Evolutionary conservation across 2,888 invertebrate species (phyloP), one percentile per base, ranked within the genome.

Genomic region (Caenorhabditis macrosperma): DNA sequence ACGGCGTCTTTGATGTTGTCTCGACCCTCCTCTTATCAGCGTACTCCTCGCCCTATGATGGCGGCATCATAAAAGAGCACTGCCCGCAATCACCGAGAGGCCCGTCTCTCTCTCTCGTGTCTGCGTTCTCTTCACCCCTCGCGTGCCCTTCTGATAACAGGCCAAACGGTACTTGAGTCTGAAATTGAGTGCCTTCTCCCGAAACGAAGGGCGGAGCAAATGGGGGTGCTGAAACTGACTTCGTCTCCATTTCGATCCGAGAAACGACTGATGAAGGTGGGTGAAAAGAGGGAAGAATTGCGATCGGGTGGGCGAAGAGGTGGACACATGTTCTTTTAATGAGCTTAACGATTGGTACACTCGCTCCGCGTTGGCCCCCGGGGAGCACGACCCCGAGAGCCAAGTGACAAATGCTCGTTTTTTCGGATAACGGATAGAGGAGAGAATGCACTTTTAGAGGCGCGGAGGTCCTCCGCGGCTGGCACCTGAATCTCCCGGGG

Each of bases 61-160:
- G 66, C 75, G 75, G 75, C 66, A 75, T 75, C 75, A 75, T 75
- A 67, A 75, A 75, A 75, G 74, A 74, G 64, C 50, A 26, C 33
- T 48, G 35, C 33, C 59, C 61, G 54, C 61, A 71, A 71, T 71
- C 71, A 71, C 71, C 38, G 17, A 17, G n/a, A 22, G 30, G 22
- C 54, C 26, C 52, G 1, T n/a, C n/a, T n/a, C n/a, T n/a, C n/a
- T n/a, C 26, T 44, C 22, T 26, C 22, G 15, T 30, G 44, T 46
- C 28, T 48, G 20, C 33, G 7, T 28, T 33, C 30, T 69, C 69
- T 26, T 20, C 55, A 24, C 48, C 41, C n/a, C 48, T 33, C 38
- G 33, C 59, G 57, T 48, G 24, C 33, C 28, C 38, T 48, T 48
- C 48, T 68, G 66, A 66, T 55, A 66, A 66, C 28, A 26, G 38